A percentile compares a stretch with the other conserved stretches of the same genome.
Evolutionary conservation across 2,797 vertebrate species (phyloP).

Genomic region (Hirundo rustica): DNA sequence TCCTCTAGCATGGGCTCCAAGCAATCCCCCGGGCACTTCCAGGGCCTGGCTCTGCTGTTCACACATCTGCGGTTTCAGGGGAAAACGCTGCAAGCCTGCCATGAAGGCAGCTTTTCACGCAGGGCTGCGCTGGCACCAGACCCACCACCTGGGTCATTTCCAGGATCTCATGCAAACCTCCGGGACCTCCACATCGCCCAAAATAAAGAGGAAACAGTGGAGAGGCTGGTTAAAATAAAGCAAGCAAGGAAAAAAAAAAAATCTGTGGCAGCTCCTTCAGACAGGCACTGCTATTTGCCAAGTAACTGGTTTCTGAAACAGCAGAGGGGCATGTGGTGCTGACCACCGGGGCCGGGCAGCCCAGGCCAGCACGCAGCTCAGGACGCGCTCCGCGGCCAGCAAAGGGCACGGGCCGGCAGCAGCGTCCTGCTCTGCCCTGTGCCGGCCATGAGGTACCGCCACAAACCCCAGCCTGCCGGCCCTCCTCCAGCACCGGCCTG

Average conservation of each 20-base stretch:
- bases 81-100: background rate
- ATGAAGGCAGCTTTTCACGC: background rate
- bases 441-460: fast-evolving
- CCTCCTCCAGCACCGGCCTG: background rate
- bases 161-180: constrained; percentile 19
- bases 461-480: fast-evolving
- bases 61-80: constrained; percentile 46
- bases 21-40: background rate
- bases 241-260: background rate
- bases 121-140: background rate
- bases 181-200: background rate
- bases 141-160: background rate
- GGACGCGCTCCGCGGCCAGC: fast-evolving
- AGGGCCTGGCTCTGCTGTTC: constrained; percentile 15
- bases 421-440: background rate
- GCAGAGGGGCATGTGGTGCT: background rate
- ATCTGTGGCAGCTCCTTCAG: background rate
- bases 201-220: background rate
- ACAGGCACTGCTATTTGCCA: background rate
- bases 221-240: background rate
- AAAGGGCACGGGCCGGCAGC: background rate
- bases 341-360: fast-evolving
- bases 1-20: background rate
- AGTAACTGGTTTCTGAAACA: background rate
- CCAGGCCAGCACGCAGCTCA: background rate